Base-by-base conservation (phyloP, 2,113 vertebrate species). In the Sylvietta virens region DNA sequence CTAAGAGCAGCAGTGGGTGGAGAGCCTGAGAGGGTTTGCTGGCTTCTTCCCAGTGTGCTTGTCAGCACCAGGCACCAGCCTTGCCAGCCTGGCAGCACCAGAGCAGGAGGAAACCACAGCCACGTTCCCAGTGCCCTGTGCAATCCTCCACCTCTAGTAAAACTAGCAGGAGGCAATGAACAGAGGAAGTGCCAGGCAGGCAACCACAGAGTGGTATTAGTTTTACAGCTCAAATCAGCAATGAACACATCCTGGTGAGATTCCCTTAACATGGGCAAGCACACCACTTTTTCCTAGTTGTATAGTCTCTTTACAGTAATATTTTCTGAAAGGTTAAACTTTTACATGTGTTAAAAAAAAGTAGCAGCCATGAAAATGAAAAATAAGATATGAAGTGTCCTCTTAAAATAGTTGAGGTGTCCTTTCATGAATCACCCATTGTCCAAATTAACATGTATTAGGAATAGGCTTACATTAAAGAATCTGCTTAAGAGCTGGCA, bases 181-280 rank as follows among this genome's bases (percentile, higher is more conserved):
- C 5, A 40, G 24, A 76, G 24, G 11, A 65, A 51, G 18, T n/a
- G 27, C 12, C 82, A 85, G n/a, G 70, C 31, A 79, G 31, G 21
- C 10, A 79, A 65, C 24, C 22, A 20, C 3, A 70, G 26, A 0
- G 0, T 67, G 28, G 19, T 24, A n/a, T 74, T 79, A 51, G 2
- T 64, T 62, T 86, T 78, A 23, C 22, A 73, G 48, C 57, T 71
- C 35, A 92, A 70, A 70, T 3, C 35, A 84, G 19, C 2, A 3
- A 44, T 10, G 51, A 50, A 33, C 6, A 21, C 20, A 37, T 19
- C 47, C 64, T 48, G n/a, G 27, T 27, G 44, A 67, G 14, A 54
- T 64, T 89, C 87, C 44, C 45, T 70, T 84, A 33, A 6, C 60
- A 60, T 47, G 5, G 11, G 6, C n/a, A 71, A 44, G 10, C 8